phyloP scores from a whole-genome alignment of 2,888 invertebrate species.

The Stegophylla sp. region DNA sequence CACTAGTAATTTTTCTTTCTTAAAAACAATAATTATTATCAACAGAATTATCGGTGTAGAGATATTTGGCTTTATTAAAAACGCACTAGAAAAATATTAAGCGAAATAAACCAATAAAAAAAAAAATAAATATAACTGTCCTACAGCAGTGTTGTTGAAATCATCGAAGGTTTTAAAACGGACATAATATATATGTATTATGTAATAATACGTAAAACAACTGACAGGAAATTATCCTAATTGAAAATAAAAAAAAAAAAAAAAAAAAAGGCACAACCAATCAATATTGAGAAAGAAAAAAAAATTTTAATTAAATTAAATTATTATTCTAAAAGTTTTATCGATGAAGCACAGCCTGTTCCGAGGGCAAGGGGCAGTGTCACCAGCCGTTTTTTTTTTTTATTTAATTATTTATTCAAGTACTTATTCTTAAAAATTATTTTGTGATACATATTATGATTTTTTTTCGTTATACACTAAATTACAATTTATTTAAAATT shows the following conservation, averaged over 20 bases:
- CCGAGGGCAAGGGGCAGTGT: constrained; percentile 55
- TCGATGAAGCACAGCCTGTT: constrained; percentile 55
- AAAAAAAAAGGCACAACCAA: constrained; percentile 52
- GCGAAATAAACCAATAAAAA: background rate
- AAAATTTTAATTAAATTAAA: constrained; percentile 30
- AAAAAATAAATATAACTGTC: too few species aligned
- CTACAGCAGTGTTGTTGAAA: too few species aligned
- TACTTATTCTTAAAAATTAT: constrained; percentile 51
- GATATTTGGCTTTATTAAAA: background rate
- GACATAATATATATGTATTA: too few species aligned
- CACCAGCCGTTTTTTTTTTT: constrained; percentile 46
- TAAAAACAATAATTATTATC: constrained; percentile 27
- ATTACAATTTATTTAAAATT: constrained; percentile 51
- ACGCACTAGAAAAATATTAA: background rate
- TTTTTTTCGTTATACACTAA: constrained; percentile 28
- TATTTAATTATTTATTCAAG: constrained; percentile 41
- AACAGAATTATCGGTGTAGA: background rate
- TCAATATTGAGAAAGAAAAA: constrained; percentile 49
- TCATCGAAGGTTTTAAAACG: background rate
- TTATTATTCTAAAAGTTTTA: constrained; percentile 49
- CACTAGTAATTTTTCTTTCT: constrained; percentile 38
- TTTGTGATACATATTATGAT: constrained; percentile 35
- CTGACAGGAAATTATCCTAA: constrained; percentile 14
- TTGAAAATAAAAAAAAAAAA: constrained; percentile 10
- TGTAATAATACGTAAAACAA: too few species aligned